Evolutionary conservation across 2,113 vertebrate genomes (phyloP).

Genomic region (Sapajus apella): DNA sequence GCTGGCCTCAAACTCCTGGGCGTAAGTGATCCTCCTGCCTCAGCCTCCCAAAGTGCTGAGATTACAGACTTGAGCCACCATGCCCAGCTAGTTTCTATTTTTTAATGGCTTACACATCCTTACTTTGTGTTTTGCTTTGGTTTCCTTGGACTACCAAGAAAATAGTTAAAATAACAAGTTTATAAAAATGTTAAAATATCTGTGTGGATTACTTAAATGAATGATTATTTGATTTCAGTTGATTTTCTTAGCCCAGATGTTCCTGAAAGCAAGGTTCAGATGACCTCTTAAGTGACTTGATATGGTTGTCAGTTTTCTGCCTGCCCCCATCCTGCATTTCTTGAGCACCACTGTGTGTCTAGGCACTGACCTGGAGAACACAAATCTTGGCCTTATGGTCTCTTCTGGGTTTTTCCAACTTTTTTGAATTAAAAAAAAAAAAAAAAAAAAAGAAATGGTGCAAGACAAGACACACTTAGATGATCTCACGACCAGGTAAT

Average conservation of each 20-base stretch:
- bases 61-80: background rate
- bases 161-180: background rate
- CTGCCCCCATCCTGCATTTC: background rate
- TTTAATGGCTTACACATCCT: background rate
- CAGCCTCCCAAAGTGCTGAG: background rate
- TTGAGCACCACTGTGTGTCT: background rate
- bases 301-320: background rate
- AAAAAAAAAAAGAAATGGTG: background rate
- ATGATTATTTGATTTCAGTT: background rate
- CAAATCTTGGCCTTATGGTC: background rate
- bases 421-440: background rate
- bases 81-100: background rate
- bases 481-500: background rate
- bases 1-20: background rate
- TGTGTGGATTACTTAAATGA: background rate
- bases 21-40: background rate
- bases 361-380: background rate
- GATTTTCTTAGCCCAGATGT: background rate
- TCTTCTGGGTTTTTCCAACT: background rate
- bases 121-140: background rate
- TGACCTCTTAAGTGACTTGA: background rate
- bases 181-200: background rate
- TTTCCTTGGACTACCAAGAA: background rate
- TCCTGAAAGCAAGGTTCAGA: background rate
- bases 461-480: background rate